Evolutionary conservation across 2,888 invertebrate genomes (phyloP), one percentile per base, ranked within the genome.

Genomic region (Cinara cedri): DNA sequence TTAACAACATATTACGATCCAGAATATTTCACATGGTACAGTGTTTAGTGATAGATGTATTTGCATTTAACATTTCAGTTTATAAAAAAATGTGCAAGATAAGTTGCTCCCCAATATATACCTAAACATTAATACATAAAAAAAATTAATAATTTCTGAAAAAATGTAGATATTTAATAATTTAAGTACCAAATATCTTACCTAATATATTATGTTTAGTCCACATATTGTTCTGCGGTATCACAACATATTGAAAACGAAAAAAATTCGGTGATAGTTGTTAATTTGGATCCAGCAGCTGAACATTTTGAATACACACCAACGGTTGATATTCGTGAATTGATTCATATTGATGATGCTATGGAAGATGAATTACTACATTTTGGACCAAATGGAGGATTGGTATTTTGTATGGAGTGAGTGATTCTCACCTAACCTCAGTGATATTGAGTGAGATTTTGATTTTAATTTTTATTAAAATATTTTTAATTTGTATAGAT

Each of bases 251-350:
- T 92, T 13, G 90, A 90, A 81, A 92, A 92, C 82, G 86, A 89
- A 1, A 90, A 91, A 81, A 89, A 97, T 82, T 88, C 89, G 0
- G 89, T 97, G 16, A 91, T 95, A 82, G 92, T 98, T 1, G 93
- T 98, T 0, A 99, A 99, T 88, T 88, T 99, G 81, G 99, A 99
- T 86, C 99, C 99, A 0, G 99, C 99, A 0, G 98, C 98, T 0
- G 99, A 99, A 86, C 90, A 93, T 85, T 99, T 98, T 87, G 92
- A 93, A 84, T 99, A 99, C 85, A 89, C 93, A 81, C 94, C 97
- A 0, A 85, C 93, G 13, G 92, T 92, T 4, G 95, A 96, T 85
- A 92, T 96, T 82, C 87, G 95, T 72, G 94, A 98, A 86, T 87
- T 98, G 75, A 97, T 99, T 83, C 92, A 94, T 82, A 88, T 98